phyloP scores from a whole-genome alignment of 1,140 invertebrate genomes.

The Hesperophylax magnus region DNA sequence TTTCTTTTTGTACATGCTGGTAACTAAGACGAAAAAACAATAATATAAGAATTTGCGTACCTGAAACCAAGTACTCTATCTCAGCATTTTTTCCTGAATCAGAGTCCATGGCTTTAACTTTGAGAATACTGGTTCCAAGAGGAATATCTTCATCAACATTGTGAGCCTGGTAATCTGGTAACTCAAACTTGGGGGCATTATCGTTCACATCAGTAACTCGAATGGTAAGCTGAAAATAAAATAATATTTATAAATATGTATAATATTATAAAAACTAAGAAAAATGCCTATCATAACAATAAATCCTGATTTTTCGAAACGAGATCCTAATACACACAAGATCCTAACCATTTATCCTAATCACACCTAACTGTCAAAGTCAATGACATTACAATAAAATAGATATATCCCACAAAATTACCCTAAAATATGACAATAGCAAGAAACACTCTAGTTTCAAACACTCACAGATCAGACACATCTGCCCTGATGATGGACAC shows the following conservation, averaged over 20 bases:
- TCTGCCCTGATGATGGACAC: no score
- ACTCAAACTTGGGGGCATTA: constrained; percentile 94
- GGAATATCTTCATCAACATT: constrained; percentile 96
- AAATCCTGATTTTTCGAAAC: no score
- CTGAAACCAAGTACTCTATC: constrained; percentile 90
- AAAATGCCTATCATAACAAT: not conserved
- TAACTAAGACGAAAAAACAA: no score
- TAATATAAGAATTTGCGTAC: constrained; percentile 53
- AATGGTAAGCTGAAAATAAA: constrained; percentile 82
- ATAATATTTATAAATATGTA: not conserved
- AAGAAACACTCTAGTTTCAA: no score
- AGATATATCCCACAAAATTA: no score
- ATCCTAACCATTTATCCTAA: no score
- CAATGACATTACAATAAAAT: no score
- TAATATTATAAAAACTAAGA: not conserved
- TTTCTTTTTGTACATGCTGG: no score
- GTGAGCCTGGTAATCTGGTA: constrained; percentile 95
- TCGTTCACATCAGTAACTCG: constrained; percentile 96
- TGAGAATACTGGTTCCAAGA: constrained; percentile 89
- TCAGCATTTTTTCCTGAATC: constrained; percentile 95
- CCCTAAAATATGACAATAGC: no score
- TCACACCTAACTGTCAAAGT: no score
- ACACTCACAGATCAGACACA: no score
- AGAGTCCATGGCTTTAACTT: constrained; percentile 93
- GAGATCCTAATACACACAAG: no score